Evolutionary conservation across 2,797 vertebrate species (phyloP), one percentile per base, ranked within the genome.

Genomic region (Acanthurus leucopareius): DNA sequence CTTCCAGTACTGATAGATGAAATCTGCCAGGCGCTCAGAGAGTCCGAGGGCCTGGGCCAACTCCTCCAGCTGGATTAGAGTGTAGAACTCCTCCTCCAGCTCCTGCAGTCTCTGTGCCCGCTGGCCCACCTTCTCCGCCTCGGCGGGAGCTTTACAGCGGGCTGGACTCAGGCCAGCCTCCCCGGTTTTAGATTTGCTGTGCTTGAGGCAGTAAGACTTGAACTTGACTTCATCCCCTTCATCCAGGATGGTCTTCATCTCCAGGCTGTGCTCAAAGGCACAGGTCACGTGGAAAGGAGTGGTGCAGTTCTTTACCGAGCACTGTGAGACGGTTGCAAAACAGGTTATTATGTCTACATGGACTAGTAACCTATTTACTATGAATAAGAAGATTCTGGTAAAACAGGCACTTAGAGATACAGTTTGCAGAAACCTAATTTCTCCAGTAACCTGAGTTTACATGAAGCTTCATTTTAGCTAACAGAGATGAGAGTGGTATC

Each of bases 1-100:
- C 92, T 98, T 99, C 98, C 98, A 99, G 95, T 99, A 99, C 93
- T 99, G 97, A 89, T 97, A 99, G 92, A 99, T 96, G 77, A 97
- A 98, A 89, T 99, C 98, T 62, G 97, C 94, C 63, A 96, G 92
- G 80, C 93, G 90, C 16, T 89, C 88, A 0, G 97, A 94, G 40
- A 98, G 92, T 20, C 94, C 94, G 3, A 99, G 94, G 83, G 94
- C 94, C 84, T 78, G 86, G 17, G 96, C 96, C 89, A 99, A 94
- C 73, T 98, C 96, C 66, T 96, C 95, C 14, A 95, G 95, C 80
- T 93, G 96, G 71, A 98, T 96, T 35, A 98, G 89, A 0, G 96
- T 94, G 81, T 97, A 98, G 90, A 99, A 99, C 62, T 99, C 97
- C 87, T 99, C 98, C 88, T 99, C 97, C 69, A 99, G 93, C 91